Evolutionary conservation across 1,140 invertebrate species (phyloP), one percentile per base, ranked within the genome.

Genomic region (Orussus abietinus): DNA sequence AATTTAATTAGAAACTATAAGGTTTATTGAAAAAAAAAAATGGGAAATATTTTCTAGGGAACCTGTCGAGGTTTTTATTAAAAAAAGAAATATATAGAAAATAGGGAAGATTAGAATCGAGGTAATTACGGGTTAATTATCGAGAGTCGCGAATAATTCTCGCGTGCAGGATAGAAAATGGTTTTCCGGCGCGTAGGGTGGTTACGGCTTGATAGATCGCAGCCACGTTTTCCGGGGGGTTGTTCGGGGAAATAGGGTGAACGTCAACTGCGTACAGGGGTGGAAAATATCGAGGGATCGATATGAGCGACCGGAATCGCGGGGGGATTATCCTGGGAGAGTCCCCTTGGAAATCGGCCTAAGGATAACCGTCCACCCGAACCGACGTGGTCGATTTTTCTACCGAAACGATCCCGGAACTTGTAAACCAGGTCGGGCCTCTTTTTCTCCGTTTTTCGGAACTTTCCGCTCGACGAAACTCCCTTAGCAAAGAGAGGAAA

Each of bases 251-350:
- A 14, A 41, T 36, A 21, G 30, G 18, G 25, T 15, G 50, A 35
- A 38, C 50, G 51, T 51, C 54, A 54, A 57, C 51, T 48, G 51
- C 33, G 47, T 42, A 42, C 37, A 45, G 42, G 42, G 45, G 48
- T 47, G 44, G 55, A 57, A 57, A 57, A 57, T 54, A 46, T 29
- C 45, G 31, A 41, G 32, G 40, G 55, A 41, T 55, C 53, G 53
- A 55, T 55, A 55, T 51, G 35, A 22, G 37, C 31, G 47, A 43
- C 35, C 38, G 37, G 38, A 47, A 50, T 47, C 42, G 41, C 18
- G 26, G 28, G 42, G 43, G 51, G 33, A 42, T 47, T 44, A 36
- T 43, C 45, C 36, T 37, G 38, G 41, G 42, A 39, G 53, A 53
- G 48, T 56, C 29, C 40, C 40, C 34, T 38, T 48, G 48, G 42